phyloP scores from a whole-genome alignment of 2,797 vertebrate species.

The Lithobates pipiens region DNA sequence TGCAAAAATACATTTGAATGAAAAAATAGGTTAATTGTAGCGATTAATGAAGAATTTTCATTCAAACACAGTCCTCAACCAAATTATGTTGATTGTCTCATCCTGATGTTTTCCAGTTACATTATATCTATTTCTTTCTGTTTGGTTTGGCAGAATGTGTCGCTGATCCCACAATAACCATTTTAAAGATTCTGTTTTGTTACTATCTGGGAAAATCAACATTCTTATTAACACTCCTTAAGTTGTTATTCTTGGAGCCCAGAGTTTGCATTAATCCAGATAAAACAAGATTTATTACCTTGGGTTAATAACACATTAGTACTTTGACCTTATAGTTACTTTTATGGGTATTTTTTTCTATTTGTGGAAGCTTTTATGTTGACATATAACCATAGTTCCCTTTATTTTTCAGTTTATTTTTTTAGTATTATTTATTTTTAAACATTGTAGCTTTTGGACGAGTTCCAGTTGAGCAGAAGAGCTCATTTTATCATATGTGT shows the following conservation, averaged over 20 bases:
- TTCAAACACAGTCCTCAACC: too few relatives aligned
- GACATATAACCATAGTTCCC: conserved; percentile 26
- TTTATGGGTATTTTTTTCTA: conserved; percentile 26
- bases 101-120: conserved; percentile 9
- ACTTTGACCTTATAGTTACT: conserved; percentile 36
- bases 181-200: conserved; percentile 30
- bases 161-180: conserved; percentile 31
- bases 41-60: too few relatives aligned
- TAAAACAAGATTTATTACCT: conserved; percentile 46
- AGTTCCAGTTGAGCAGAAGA: conserved; percentile 36
- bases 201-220: conserved; percentile 43
- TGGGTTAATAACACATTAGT: conserved; percentile 43
- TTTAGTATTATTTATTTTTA: conserved; percentile 46
- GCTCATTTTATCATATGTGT: conserved; percentile 31
- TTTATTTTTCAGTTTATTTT: conserved; percentile 43
- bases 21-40: too few relatives aligned
- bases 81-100: not conserved
- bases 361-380: conserved; percentile 29
- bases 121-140: conserved; percentile 12
- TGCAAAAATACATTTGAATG: too few relatives aligned
- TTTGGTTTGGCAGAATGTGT: conserved; percentile 11
- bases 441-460: conserved; percentile 37
- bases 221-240: conserved; percentile 46
- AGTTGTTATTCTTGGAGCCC: conserved; percentile 42
- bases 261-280: conserved; percentile 33